Percentiles rank a stretch among this genome's conserved stretches.
These are phyloP conservation scores for Heterotis niloticus DNA, from an alignment of 2,113 vertebrate genomes.

Conservation along the genomic window DNA sequence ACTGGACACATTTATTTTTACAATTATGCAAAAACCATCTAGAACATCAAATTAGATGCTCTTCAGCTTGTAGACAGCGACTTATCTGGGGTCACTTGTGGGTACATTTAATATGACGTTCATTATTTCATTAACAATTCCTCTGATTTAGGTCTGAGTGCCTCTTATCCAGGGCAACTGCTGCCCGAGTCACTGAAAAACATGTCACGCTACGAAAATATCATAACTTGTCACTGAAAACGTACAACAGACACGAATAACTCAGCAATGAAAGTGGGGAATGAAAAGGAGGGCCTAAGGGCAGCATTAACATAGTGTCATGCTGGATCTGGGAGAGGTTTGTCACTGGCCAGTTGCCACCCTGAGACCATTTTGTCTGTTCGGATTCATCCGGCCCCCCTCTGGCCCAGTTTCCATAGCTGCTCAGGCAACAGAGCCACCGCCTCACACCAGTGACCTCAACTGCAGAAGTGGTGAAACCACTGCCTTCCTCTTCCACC, in stretches of 20 bases:
- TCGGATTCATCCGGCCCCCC: conserved; percentile 20
- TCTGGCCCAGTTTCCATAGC: not conserved
- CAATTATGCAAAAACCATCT: not conserved
- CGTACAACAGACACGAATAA: conserved; percentile 6
- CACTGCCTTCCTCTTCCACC: not conserved
- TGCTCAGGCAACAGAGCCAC: not conserved
- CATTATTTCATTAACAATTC: not conserved
- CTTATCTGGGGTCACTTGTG: no score
- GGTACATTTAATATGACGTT: not conserved
- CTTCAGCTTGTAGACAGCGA: not conserved
- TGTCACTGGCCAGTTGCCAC: conserved; percentile 20
- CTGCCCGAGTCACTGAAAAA: not conserved
- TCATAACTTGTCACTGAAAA: not conserved
- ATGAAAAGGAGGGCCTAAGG: conserved; percentile 5
- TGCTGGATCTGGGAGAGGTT: not conserved
- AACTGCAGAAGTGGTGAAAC: not conserved
- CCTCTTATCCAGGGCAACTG: not conserved
- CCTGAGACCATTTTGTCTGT: conserved; percentile 15
- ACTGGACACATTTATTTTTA: not conserved
- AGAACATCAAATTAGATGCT: not conserved
- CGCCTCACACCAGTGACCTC: not conserved
- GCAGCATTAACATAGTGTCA: conserved; percentile 24
- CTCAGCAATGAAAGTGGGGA: not conserved
- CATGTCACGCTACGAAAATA: not conserved
- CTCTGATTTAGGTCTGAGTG: not conserved